phyloP scores from a whole-genome alignment of 2,113 vertebrate genomes.

The Okapia johnstoni region DNA sequence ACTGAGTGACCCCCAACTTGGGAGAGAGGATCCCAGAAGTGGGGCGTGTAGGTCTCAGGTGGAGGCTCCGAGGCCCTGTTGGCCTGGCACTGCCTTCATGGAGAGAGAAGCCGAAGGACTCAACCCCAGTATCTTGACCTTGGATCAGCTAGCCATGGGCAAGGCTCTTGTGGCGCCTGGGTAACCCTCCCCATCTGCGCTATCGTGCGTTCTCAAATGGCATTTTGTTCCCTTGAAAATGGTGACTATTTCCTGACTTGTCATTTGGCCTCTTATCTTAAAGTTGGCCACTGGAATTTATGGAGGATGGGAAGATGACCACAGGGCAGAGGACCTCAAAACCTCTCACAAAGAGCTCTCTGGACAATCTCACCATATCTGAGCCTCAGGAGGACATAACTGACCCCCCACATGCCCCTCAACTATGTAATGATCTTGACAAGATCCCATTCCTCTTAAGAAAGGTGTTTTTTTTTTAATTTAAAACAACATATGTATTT shows the following conservation, averaged over 20 bases:
- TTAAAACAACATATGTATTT: not conserved
- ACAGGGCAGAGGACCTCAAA: no score
- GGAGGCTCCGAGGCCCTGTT: not conserved
- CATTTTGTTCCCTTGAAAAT: not conserved
- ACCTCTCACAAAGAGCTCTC: not conserved
- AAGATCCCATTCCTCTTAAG: not conserved
- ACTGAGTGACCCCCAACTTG: not conserved
- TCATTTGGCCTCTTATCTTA: not conserved
- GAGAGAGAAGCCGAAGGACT: not conserved
- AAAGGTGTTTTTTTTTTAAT: not conserved
- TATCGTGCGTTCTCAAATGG: not conserved
- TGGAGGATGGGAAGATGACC: not conserved
- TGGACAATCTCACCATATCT: not conserved
- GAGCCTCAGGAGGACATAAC: not conserved
- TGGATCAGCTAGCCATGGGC: not conserved
- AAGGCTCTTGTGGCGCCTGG: not conserved
- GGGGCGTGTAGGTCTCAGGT: not conserved
- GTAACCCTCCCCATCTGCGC: accelerated
- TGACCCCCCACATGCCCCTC: not conserved
- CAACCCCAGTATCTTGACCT: not conserved
- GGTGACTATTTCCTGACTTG: not conserved
- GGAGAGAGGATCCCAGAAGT: not conserved
- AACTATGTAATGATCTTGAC: not conserved
- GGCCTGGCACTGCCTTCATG: no score
- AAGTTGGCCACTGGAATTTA: not conserved